Base-by-base conservation (phyloP, 1,140 invertebrate species). In the Formica selysi region DNA sequence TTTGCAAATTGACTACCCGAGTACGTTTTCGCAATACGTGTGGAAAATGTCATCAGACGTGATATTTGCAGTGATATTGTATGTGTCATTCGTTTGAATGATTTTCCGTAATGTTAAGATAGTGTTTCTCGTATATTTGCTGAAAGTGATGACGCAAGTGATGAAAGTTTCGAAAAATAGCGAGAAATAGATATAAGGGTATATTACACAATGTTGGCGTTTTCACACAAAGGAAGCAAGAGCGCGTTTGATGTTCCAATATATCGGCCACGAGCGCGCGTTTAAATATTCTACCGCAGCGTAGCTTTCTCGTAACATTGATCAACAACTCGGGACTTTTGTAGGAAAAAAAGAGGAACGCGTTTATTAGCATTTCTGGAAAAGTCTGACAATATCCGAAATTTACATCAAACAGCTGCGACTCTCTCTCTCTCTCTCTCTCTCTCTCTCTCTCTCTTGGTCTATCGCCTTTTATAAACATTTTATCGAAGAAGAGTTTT, bases 201-300 rank as follows among this genome's bases (percentile, higher is more conserved):
- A 86, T 29, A 44, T 80, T 71, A 48, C 29, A 29, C 29, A 29
- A 38, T 54, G 51, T 73, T 62, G 22, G 74, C 61, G 57, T 36
- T 32, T 3, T 57, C 16, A 11, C 44, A 73, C 74, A 68, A 85
- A 85, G 67, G 59, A 38, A 74, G 22, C n/a, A 41, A 36, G 19
- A 0, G 26, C 59, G 36, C 41, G 73, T 88, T 79, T 79, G 86
- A 79, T 85, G 73, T 67, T 44, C 26, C n/a, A 29, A 48, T 85
- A 57, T 54, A 76, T 85, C 62, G 87, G 84, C n/a, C 61, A 68
- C 22, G 44, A 16, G 22, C 51, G 19, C 85, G 13, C 67, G 44
- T 76, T 87, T 88, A 88, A 87, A 88, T 88, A 84, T 87, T 87
- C 54, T 51, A 32, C 3, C 44, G 41, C 70, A 54, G 59, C 32